Conservation (phyloP, 2,797 vertebrate species). For the Sebastes cheni region DNA sequence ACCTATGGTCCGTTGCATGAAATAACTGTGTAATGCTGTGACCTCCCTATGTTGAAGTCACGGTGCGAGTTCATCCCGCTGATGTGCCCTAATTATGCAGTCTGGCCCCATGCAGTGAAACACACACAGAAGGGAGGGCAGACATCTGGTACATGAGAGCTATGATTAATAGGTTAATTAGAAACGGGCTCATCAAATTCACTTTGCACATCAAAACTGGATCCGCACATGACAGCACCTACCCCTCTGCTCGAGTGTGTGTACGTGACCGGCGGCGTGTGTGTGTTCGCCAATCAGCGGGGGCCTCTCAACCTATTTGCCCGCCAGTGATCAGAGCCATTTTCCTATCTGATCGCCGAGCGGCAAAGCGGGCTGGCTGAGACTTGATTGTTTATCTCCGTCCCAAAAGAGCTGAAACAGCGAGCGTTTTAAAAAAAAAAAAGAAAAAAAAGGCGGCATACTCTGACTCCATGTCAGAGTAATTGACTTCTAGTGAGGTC, state of each 20-base stretch:
- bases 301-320: conserved; percentile 39
- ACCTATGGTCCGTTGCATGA: background rate
- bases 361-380: conserved; percentile 35
- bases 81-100: conserved; percentile 64
- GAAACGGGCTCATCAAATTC: conserved; percentile 68
- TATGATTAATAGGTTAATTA: conserved; percentile 82
- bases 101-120: conserved; percentile 51
- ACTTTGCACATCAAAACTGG: conserved; percentile 67
- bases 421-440: conserved; percentile 27
- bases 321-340: conserved; percentile 54
- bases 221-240: conserved; percentile 56
- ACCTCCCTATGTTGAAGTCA: conserved; percentile 57
- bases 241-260: conserved; percentile 2
- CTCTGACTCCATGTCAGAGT: conserved; percentile 59
- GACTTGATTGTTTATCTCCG: conserved; percentile 62
- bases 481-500: conserved; percentile 60
- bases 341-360: conserved; percentile 56
- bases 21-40: conserved; percentile 35
- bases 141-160: conserved; percentile 77
- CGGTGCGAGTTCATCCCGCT: conserved; percentile 49
- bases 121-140: conserved; percentile 47
- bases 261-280: conserved; percentile 33
- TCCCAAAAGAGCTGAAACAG: conserved; percentile 58
- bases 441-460: conserved; percentile 20
- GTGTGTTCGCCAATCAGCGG: conserved; percentile 38